These are phyloP conservation scores for Psittacula cyanocephala DNA, from an alignment of 2,113 vertebrate species.

Conservation along the genomic window DNA sequence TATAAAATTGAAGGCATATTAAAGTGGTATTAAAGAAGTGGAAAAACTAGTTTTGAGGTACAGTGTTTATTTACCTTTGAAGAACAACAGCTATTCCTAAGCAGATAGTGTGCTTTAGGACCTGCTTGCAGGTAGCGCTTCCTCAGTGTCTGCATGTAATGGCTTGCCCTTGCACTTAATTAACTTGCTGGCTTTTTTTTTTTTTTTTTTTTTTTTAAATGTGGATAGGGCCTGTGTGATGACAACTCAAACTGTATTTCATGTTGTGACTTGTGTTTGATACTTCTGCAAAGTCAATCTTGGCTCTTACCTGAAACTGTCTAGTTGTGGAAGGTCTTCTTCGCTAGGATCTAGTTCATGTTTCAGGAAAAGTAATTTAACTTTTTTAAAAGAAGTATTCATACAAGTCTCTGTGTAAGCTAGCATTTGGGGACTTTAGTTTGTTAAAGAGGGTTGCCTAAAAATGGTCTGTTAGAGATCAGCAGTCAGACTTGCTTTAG, in stretches of 20 bases:
- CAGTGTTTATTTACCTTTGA: not conserved
- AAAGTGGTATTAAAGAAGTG: not conserved
- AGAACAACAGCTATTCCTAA: not conserved
- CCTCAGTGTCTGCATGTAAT: not conserved
- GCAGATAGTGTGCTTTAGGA: not conserved
- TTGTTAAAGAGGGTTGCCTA: not conserved
- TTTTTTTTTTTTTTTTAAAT: not conserved
- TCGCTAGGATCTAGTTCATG: not conserved
- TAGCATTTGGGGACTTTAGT: rapidly evolving
- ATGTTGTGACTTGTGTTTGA: slow-evolving; percentile 25
- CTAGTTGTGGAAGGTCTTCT: not conserved
- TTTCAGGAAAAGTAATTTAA: not conserved
- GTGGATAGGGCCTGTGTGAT: not conserved
- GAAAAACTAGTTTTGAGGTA: not conserved
- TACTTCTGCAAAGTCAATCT: not conserved
- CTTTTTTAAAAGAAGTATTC: not conserved
- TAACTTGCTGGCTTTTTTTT: not conserved
- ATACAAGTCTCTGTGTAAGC: not conserved
- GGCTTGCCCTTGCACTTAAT: not conserved
- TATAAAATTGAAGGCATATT: not conserved
- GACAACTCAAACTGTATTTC: not conserved
- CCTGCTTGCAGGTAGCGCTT: not conserved
- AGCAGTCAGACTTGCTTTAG: not conserved
- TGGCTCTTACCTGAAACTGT: not conserved
- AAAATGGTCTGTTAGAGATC: not conserved